phyloP scores from a whole-genome alignment of 2,888 invertebrate species.

The Tetanocera ferruginea region DNA sequence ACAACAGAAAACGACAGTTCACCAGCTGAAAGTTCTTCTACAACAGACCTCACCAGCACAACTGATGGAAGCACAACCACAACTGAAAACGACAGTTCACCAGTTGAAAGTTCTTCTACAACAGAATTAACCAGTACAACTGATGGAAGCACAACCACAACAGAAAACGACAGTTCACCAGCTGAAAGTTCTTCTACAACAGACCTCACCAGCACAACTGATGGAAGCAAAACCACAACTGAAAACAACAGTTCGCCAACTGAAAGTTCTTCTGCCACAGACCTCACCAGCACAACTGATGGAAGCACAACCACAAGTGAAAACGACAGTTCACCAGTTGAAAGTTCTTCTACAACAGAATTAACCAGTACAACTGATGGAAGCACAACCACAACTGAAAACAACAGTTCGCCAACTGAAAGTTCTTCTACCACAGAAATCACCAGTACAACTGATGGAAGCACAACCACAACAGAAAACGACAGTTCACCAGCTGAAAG shows the following conservation, averaged over 20 bases:
- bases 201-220: not conserved
- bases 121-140: not conserved
- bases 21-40: not conserved
- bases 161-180: not conserved
- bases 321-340: not conserved
- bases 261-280: too few relatives aligned
- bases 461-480: too few relatives aligned
- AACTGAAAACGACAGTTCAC: not conserved
- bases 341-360: too few relatives aligned
- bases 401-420: too few relatives aligned
- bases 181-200: not conserved
- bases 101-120: not conserved
- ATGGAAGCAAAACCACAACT: not conserved
- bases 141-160: not conserved
- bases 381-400: not conserved
- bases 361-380: too few relatives aligned
- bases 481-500: not conserved
- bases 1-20: not conserved
- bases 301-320: too few relatives aligned
- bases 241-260: not conserved
- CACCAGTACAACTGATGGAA: not conserved
- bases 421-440: too few relatives aligned
- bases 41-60: not conserved
- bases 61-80: not conserved
- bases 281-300: too few relatives aligned